phyloP scores from a whole-genome alignment of 2,888 invertebrate genomes.

The Pseudococcus jackbeardsleyi region DNA sequence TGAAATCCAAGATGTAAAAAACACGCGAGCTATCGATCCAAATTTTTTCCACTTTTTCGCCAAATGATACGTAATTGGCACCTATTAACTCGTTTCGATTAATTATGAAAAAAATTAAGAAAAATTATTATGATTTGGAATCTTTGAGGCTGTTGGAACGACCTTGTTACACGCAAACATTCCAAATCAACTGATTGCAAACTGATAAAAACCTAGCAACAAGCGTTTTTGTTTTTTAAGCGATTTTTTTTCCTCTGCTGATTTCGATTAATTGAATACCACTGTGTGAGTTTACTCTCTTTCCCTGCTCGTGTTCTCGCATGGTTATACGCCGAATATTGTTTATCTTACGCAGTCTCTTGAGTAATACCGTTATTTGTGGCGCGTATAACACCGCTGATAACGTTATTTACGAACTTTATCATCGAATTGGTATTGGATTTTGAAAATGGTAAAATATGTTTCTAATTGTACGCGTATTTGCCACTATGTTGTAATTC shows the following conservation, averaged over 20 bases:
- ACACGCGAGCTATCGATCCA: not conserved
- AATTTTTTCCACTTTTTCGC: not conserved
- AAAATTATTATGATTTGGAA: not conserved
- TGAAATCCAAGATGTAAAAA: not conserved
- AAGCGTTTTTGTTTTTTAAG: not conserved
- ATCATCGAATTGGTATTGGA: not conserved
- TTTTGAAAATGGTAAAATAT: not conserved
- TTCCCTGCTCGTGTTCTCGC: not conserved
- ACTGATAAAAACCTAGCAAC: constrained; percentile 38
- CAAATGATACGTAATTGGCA: not conserved
- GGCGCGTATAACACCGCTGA: not conserved
- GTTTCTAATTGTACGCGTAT: not conserved
- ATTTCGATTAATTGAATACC: constrained; percentile 43
- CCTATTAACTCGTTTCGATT: not conserved
- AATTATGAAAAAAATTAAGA: not conserved
- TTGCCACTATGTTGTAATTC: not conserved
- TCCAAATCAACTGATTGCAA: not conserved
- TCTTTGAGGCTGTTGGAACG: not conserved
- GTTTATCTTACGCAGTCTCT: constrained; percentile 49
- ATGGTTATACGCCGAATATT: not conserved
- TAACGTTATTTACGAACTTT: constrained; percentile 56
- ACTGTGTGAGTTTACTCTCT: not conserved
- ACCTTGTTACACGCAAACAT: constrained; percentile 22
- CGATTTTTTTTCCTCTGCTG: not conserved
- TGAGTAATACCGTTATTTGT: constrained; percentile 45